Evolutionary conservation across 92 coral and sea anemone species (phyloP), one percentile per base, ranked within the genome.

Genomic region (Parazoanthus darwini): DNA sequence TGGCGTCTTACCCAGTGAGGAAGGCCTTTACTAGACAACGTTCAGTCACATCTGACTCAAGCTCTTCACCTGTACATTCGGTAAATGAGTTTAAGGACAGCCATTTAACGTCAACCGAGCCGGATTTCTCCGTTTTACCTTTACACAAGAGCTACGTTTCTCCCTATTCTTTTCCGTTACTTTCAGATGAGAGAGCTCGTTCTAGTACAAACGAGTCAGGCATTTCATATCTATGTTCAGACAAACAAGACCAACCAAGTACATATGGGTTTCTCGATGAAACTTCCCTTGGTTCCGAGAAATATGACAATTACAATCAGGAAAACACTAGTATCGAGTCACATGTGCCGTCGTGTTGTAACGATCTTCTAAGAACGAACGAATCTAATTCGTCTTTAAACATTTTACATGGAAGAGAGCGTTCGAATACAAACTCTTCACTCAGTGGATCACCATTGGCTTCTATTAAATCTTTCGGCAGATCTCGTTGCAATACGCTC

Each of bases 121-220:
- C 43, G 16, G 86, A 43, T 8, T 26, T 44, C 37, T 50, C 87
- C 14, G 48, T 22, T 51, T 84, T 71, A 48, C 79, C 87, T 84
- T 72, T 72, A 39, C 87, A 72, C 2, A 39, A 84, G 65, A 20
- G 11, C n/a, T 58, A 33, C 16, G 23, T 14, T 48, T 29, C 78
- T 7, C 79, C 87, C 13, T 48, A 43, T 72, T 25, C 79, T 15
- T 46, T 48, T 29, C 56, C 87, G 18, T 46, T 46, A 29, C 8
- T 46, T 46, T 84, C 78, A 26, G 50, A 44, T 63, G 77, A 23
- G 48, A 84, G 87, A 72, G 11, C 39, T 48, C 87, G 79, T 8
- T 84, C 79, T 25, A 48, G 48, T 25, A 46, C 87, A 71, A 84
- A 72, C 26, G 87, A 84, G 23, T 9, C 87, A 46, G 29, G 13